phyloP scores from a whole-genome alignment of 2,113 vertebrate genomes.

The Lepus europaeus region DNA sequence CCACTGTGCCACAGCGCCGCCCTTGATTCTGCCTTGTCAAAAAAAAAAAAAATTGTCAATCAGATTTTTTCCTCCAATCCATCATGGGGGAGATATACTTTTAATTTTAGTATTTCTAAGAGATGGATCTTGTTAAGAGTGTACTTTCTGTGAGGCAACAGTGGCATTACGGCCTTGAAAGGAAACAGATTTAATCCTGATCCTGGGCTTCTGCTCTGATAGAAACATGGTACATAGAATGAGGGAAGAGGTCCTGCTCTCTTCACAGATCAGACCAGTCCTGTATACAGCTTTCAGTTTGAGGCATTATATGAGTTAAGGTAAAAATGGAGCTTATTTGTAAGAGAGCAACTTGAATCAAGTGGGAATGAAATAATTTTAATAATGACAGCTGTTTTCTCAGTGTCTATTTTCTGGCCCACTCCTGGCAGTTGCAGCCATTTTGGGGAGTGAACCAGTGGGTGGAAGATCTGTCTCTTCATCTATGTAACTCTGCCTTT shows the following conservation, averaged over 20 bases:
- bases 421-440: too few species aligned
- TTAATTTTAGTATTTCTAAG: conserved; percentile 54
- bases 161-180: background rate
- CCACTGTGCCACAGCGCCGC: too few species aligned
- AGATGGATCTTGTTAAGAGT: background rate
- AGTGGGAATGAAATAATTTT: background rate
- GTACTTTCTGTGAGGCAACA: background rate
- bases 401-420: background rate
- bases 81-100: background rate
- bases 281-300: background rate
- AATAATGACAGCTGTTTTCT: background rate
- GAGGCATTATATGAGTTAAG: background rate
- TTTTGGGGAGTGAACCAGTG: too few species aligned
- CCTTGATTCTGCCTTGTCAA: background rate
- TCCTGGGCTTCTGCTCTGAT: background rate
- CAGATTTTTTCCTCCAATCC: background rate
- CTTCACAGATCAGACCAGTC: background rate
- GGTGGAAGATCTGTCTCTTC: too few species aligned
- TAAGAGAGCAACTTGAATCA: background rate
- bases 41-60: background rate
- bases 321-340: background rate
- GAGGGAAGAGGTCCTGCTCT: background rate
- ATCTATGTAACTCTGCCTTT: too few species aligned
- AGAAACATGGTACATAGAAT: background rate
- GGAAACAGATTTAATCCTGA: background rate